Conservation (phyloP, 2,797 vertebrate genomes). For the Dromococcyx pavoninus region DNA sequence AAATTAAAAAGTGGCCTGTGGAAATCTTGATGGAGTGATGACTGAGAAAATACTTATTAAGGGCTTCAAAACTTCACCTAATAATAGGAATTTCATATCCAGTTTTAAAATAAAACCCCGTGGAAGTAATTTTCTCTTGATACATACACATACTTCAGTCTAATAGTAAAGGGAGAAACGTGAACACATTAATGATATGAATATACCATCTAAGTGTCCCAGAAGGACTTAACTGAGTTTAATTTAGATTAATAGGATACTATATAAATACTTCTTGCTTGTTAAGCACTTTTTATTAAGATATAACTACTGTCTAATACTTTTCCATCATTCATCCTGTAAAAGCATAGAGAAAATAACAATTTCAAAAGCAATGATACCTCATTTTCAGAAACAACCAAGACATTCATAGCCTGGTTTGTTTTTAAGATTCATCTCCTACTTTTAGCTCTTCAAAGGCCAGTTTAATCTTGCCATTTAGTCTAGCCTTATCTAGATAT, state of each 20-base stretch:
- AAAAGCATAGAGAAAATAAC: constrained; percentile 32
- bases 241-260: constrained; percentile 65
- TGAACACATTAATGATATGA: constrained; percentile 49
- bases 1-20: not conserved
- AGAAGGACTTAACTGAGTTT: constrained; percentile 55
- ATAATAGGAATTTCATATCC: constrained; percentile 18
- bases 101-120: constrained; percentile 33
- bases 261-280: constrained; percentile 63
- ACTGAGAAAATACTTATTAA: not conserved
- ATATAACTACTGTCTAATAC: constrained; percentile 44
- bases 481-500: not conserved
- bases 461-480: not conserved
- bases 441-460: not conserved
- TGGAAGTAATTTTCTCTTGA: constrained; percentile 41
- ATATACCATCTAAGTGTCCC: constrained; percentile 18
- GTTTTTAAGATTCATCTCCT: not conserved
- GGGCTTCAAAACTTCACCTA: constrained; percentile 5
- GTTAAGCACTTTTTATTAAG: constrained; percentile 68
- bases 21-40: constrained; percentile 6
- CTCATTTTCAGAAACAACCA: constrained; percentile 22
- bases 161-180: constrained; percentile 31
- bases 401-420: not conserved
- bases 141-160: not conserved
- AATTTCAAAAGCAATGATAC: constrained; percentile 29
- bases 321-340: constrained; percentile 38